Conservation (phyloP, 1,140 invertebrate genomes). For the Hypothenemus hampei region DNA sequence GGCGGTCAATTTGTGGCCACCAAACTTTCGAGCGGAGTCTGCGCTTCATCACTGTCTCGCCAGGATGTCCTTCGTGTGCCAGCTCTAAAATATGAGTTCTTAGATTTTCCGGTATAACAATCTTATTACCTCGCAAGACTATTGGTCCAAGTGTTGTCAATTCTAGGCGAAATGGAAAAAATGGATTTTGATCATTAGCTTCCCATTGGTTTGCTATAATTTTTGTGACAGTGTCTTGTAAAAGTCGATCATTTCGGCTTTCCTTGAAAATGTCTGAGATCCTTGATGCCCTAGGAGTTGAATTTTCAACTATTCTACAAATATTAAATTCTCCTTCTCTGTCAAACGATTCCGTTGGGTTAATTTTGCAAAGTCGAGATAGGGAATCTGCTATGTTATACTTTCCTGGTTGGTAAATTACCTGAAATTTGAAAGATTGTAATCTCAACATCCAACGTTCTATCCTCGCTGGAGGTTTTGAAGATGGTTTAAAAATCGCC, state of each 20-base stretch:
- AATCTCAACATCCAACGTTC: constrained; percentile 42
- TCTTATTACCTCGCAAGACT: constrained; percentile 18
- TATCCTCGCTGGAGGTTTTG: constrained; percentile 30
- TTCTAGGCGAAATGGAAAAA: constrained; percentile 26
- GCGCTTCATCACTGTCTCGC: constrained; percentile 56
- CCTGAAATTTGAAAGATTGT: constrained; percentile 40
- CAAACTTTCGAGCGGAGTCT: constrained; percentile 50
- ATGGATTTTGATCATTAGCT: constrained; percentile 17
- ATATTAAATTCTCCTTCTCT: constrained; percentile 16
- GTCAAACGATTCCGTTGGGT: constrained; percentile 15
- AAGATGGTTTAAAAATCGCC: constrained; percentile 8
- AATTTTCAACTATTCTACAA: constrained; percentile 15
- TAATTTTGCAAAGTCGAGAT: constrained; percentile 34
- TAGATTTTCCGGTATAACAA: constrained; percentile 37
- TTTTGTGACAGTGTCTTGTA: constrained; percentile 11
- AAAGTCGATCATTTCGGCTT: neutral
- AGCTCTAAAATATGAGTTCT: constrained; percentile 22
- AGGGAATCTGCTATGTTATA: constrained; percentile 44
- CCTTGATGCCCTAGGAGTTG: constrained; percentile 11
- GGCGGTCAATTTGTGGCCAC: constrained; percentile 50
- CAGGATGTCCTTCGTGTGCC: constrained; percentile 48
- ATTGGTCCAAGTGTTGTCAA: constrained; percentile 22
- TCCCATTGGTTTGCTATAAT: constrained; percentile 6
- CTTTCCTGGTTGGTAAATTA: constrained; percentile 42
- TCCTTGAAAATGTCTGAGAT: constrained; percentile 13